A percentile compares a stretch with the other conserved stretches of the same genome.
These are phyloP conservation scores for Stomatorhinus walkeri DNA, from an alignment of 2,797 vertebrate genomes.

Conservation along the genomic window DNA sequence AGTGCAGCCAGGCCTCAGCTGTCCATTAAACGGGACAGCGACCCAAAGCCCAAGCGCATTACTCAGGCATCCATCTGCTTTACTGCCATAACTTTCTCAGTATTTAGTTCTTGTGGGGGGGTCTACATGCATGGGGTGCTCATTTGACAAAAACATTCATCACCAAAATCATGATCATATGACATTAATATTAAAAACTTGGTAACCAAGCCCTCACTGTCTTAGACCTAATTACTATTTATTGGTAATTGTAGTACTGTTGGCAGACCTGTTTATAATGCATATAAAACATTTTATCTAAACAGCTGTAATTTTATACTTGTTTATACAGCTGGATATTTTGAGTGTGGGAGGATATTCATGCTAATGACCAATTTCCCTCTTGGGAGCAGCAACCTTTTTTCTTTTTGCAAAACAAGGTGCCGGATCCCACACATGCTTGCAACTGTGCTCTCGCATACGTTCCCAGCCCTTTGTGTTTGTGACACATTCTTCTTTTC, in stretches of 20 bases:
- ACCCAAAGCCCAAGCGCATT: not conserved
- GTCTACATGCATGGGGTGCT: not conserved
- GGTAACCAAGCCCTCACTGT: not conserved
- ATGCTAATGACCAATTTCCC: not conserved
- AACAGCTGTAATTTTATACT: not conserved
- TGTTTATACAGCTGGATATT: conserved; percentile 5
- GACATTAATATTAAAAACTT: not conserved
- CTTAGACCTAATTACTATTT: not conserved
- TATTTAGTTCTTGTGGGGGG: not conserved
- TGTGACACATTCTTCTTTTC: not conserved
- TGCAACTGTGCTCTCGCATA: not conserved
- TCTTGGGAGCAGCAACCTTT: not conserved
- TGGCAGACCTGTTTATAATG: not conserved
- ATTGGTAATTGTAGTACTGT: not conserved
- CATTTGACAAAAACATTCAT: not conserved
- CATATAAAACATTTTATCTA: not conserved
- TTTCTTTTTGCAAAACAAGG: not conserved
- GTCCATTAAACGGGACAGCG: not conserved
- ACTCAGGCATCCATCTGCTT: not conserved
- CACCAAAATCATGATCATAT: not conserved
- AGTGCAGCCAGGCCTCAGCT: conserved; percentile 30
- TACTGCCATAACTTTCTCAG: not conserved
- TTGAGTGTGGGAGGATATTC: not conserved
- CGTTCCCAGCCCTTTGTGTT: not conserved
- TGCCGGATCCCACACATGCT: not conserved